Base-by-base conservation (phyloP, 2,797 vertebrate genomes). In the Galagoides demidoff region DNA sequence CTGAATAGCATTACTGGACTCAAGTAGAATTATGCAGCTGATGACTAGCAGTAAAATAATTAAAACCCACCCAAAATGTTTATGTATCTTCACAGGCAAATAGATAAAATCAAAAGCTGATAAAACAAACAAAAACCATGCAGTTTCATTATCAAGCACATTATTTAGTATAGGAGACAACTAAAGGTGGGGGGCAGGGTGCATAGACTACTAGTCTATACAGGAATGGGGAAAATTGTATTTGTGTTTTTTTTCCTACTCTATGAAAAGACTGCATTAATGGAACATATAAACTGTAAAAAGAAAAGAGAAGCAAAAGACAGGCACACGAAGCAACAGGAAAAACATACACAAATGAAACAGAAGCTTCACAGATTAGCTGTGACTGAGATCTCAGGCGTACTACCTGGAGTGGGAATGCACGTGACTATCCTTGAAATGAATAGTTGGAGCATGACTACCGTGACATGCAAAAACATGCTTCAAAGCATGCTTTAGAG, bases 281-380 rank as follows among this genome's bases (percentile, higher is more conserved):
- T 68, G 85, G 92, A 85, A 84, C 73, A 89, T 52, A 49, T 74
- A 78, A 79, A 79, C 17, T 79, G 2, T 37, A 66, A 78, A 92
- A 82, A 17, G 0, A 25, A 14, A 55, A 34, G 31, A 22, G 37
- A 8, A 34, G 17, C 4, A 39, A 31, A 83, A 39, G 5, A 86
- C 37, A 57, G 63, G 59, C 29, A 2, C 12, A 57, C 22, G 37
- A 76, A 92, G 39, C n/a, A 77, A 37, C 13, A 39, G 20, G 4
- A 55, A 25, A 89, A 81, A 43, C 29, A 39, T 0, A 25, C n/a
- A 71, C 6, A 39, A 23, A 86, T 14, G 13, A 88, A 39, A 37
- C 9, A 29, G 14, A 63, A 10, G 16, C 23, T 91, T 76, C 3
- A 13, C 49, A 52, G 43, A 25, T 52, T 31, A 10, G 70, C 10